These are phyloP conservation scores for Acrossocheilus fasciatus DNA, from an alignment of 2,797 vertebrate genomes.

Conservation along the genomic window DNA sequence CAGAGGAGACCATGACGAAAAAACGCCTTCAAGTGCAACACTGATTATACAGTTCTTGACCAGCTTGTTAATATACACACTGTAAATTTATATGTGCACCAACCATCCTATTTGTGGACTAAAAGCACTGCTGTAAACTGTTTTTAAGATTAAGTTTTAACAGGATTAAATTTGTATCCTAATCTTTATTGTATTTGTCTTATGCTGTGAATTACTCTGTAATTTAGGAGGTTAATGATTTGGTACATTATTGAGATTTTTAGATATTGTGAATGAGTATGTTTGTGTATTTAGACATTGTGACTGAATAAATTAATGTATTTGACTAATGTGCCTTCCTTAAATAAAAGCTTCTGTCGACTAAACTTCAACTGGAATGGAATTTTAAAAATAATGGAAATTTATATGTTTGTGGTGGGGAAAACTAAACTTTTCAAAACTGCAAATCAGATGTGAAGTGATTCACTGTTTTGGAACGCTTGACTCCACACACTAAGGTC, in stretches of 20 bases:
- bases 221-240: conserved; percentile 59
- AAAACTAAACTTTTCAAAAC: background rate
- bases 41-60: background rate
- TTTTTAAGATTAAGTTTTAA: conserved; percentile 4
- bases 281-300: conserved; percentile 53
- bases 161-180: conserved; percentile 20
- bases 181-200: conserved; percentile 47
- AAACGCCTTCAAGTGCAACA: conserved; percentile 57
- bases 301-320: conserved; percentile 54
- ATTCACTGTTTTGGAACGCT: background rate
- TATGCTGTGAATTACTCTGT: conserved; percentile 54
- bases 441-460: background rate
- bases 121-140: conserved; percentile 35
- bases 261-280: conserved; percentile 38
- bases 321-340: conserved; percentile 80
- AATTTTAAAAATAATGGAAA: too few relatives aligned
- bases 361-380: background rate
- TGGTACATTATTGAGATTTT: conserved; percentile 53
- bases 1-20: conserved; percentile 59
- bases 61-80: conserved; percentile 15
- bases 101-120: conserved; percentile 33
- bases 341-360: conserved; percentile 70
- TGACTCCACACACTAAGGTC: background rate
- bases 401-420: background rate
- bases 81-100: conserved; percentile 35